A percentile compares a stretch with the other conserved stretches of the same genome.
Conservation (phyloP, 2,113 vertebrate genomes). For the Micromys minutus region DNA sequence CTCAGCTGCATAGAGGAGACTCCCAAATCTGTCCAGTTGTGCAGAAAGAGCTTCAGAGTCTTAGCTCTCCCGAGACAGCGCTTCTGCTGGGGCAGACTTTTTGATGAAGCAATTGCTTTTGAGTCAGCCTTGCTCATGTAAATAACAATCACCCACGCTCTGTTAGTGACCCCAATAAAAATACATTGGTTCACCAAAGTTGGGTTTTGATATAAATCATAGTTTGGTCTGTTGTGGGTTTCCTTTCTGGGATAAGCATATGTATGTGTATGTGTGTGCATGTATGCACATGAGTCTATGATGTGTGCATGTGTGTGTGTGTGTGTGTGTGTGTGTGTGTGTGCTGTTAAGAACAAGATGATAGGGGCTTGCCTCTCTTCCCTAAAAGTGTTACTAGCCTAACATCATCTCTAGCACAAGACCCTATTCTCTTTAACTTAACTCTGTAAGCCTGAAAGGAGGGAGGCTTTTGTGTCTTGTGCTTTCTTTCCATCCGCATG, state of each 20-base stretch:
- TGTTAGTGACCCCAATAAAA: neutral
- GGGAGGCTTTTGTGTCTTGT: neutral
- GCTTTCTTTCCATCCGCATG: slow-evolving; percentile 29
- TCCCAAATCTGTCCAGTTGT: neutral
- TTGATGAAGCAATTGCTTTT: neutral
- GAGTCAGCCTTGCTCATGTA: neutral
- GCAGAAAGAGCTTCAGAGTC: neutral
- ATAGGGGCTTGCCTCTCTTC: neutral
- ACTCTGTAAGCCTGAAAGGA: neutral
- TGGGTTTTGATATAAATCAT: neutral
- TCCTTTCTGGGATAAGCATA: neutral
- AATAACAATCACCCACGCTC: no score
- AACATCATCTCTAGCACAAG: neutral
- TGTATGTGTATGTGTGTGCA: neutral
- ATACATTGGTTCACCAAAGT: neutral
- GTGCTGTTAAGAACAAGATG: no score
- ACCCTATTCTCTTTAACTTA: neutral
- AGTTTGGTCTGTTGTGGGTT: neutral
- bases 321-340: neutral
- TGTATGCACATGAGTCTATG: neutral
- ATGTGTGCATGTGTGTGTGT: neutral
- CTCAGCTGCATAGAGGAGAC: neutral
- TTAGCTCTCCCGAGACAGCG: neutral
- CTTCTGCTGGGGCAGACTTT: neutral
- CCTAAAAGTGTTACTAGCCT: neutral